These are phyloP conservation scores for Noturus placidus DNA, from an alignment of 2,113 vertebrate species.

Conservation along the genomic window DNA sequence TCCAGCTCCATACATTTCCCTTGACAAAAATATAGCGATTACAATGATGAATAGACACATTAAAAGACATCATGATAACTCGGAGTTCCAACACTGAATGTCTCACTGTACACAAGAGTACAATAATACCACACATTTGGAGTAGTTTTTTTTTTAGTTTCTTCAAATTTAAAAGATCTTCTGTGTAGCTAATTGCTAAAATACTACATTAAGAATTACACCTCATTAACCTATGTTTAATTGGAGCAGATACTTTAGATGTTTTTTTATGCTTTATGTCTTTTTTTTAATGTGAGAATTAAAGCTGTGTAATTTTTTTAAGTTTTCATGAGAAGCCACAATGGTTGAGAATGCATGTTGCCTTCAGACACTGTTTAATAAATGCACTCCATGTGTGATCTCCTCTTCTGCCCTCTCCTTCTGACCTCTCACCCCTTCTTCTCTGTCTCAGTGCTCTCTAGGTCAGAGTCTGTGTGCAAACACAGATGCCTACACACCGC, in stretches of 20 bases:
- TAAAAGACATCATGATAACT: conserved; percentile 50
- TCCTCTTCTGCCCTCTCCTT: conserved; percentile 56
- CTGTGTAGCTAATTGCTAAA: conserved; percentile 27
- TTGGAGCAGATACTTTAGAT: conserved; percentile 7
- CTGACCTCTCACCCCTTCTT: conserved; percentile 69
- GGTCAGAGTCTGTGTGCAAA: conserved; percentile 65
- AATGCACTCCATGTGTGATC: conserved; percentile 64
- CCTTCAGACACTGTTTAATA: conserved; percentile 66
- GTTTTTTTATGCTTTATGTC: background rate
- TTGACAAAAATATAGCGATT: conserved; percentile 52
- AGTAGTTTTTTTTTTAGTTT: background rate
- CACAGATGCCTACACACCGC: conserved; percentile 57
- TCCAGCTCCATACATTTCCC: conserved; percentile 58
- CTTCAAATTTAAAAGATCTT: conserved; percentile 21
- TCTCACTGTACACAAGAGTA: conserved; percentile 54
- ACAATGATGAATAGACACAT: conserved; percentile 56
- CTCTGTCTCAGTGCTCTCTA: conserved; percentile 68
- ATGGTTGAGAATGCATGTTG: conserved; percentile 59
- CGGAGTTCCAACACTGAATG: conserved; percentile 56
- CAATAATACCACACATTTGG: background rate
- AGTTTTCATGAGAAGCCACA: conserved; percentile 47
- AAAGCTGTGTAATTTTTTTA: conserved; percentile 42
- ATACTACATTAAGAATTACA: conserved; percentile 35
- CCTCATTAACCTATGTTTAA: conserved; percentile 33
- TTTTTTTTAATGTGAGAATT: conserved; percentile 38